Conservation (phyloP, 2,888 invertebrate genomes). For the Xylota sylvarum region DNA sequence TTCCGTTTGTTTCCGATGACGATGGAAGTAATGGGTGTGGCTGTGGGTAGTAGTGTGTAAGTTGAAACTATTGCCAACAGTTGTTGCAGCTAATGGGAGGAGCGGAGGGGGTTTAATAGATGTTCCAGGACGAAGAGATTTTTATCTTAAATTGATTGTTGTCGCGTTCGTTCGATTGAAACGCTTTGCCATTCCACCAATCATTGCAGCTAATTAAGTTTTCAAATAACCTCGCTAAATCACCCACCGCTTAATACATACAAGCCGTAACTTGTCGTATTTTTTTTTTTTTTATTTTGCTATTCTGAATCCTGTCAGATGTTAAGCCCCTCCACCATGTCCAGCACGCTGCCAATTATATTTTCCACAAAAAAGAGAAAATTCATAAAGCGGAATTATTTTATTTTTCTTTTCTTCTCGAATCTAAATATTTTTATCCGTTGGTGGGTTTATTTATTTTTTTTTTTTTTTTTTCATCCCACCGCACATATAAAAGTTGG, state of each 20-base stretch:
- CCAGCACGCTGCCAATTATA: constrained; percentile 50
- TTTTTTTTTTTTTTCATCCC: not conserved
- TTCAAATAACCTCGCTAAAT: constrained; percentile 52
- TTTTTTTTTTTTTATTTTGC: not conserved
- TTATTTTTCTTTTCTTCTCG: constrained; percentile 7
- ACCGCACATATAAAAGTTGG: constrained; percentile 39
- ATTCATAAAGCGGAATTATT: constrained; percentile 8
- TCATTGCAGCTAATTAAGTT: constrained; percentile 51
- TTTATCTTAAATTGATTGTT: constrained; percentile 18
- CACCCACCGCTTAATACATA: constrained; percentile 7
- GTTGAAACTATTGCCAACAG: not conserved
- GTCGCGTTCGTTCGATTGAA: not conserved
- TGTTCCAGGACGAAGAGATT: too few species aligned
- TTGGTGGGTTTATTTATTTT: not conserved
- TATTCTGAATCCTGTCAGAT: constrained; percentile 1
- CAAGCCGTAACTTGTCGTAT: constrained; percentile 22
- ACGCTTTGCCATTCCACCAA: not conserved
- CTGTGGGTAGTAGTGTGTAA: not conserved
- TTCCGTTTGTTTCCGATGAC: constrained; percentile 56
- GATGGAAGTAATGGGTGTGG: constrained; percentile 26
- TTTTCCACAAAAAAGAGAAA: constrained; percentile 1
- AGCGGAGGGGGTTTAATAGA: too few species aligned
- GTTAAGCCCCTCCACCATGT: constrained; percentile 20
- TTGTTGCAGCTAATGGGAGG: not conserved
- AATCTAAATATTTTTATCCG: constrained; percentile 26